phyloP scores from a whole-genome alignment of 2,888 invertebrate genomes.

The Timema cristinae region DNA sequence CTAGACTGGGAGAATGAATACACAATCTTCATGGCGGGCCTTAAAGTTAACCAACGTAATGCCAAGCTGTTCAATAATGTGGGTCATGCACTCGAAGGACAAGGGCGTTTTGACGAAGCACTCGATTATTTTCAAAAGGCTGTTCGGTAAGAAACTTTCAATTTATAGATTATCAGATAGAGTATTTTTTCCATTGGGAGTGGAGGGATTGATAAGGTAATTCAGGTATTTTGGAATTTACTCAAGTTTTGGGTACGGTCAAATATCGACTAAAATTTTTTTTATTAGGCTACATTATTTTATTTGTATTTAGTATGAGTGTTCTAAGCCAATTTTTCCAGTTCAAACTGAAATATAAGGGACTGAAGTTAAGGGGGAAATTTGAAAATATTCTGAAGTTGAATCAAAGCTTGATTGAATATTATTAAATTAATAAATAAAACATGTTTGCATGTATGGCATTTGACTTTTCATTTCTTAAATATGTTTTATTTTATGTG shows the following conservation, averaged over 20 bases:
- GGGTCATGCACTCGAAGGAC: constrained; percentile 88
- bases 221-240: not conserved
- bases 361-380: too few species aligned
- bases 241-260: not conserved
- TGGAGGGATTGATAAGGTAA: not conserved
- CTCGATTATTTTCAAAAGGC: constrained; percentile 88
- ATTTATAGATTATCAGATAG: not conserved
- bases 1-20: constrained; percentile 94
- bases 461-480: too few species aligned
- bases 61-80: constrained; percentile 97
- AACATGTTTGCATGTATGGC: too few species aligned
- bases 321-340: too few species aligned
- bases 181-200: not conserved
- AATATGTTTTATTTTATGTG: too few species aligned
- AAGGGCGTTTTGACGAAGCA: constrained; percentile 67
- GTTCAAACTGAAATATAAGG: too few species aligned
- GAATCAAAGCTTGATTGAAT: too few species aligned
- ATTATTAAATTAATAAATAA: too few species aligned
- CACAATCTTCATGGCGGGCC: constrained; percentile 87
- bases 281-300: too few species aligned
- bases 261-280: not conserved
- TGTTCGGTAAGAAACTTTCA: constrained; percentile 52
- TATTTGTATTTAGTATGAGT: too few species aligned
- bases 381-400: too few species aligned
- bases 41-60: constrained; percentile 81